A percentile compares a stretch with the other conserved stretches of the same genome.
Conservation (phyloP, 2,888 invertebrate species). For the Standfussiana lucernea region DNA sequence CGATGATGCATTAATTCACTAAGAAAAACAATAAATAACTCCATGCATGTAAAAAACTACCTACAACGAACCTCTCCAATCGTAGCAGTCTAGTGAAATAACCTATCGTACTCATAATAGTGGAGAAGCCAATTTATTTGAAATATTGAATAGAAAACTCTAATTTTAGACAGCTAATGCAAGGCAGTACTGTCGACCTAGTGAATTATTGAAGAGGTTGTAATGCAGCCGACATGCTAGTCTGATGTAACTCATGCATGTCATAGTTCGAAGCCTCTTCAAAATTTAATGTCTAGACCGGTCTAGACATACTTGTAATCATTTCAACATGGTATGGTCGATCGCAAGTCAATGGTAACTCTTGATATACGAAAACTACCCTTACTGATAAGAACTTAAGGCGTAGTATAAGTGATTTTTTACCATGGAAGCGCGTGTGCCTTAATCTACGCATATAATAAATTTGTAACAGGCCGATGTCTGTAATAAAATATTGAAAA, state of each 20-base stretch:
- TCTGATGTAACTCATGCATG: conserved; percentile 26
- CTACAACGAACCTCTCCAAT: neutral
- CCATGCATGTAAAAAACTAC: too few relatives aligned
- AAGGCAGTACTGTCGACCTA: neutral
- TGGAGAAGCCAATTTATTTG: neutral
- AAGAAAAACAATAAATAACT: neutral
- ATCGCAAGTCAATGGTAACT: neutral
- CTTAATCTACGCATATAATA: too few relatives aligned
- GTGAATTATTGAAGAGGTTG: conserved; percentile 52
- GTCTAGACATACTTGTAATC: conserved; percentile 17
- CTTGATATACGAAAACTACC: neutral
- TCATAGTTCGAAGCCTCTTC: conserved; percentile 9
- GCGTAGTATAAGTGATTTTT: too few relatives aligned
- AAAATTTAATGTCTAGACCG: conserved; percentile 25
- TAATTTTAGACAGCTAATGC: conserved; percentile 30
- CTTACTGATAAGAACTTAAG: neutral
- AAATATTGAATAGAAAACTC: conserved; percentile 19
- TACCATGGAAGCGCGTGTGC: neutral
- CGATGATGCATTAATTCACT: too few relatives aligned
- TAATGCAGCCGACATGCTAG: conserved; percentile 33
- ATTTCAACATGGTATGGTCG: conserved; percentile 2
- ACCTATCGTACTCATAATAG: neutral
- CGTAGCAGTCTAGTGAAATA: neutral
- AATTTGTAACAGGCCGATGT: too few relatives aligned
- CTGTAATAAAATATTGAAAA: too few relatives aligned